Evolutionary conservation across 2,797 vertebrate species (phyloP).

Genomic region (Erethizon dorsatum): DNA sequence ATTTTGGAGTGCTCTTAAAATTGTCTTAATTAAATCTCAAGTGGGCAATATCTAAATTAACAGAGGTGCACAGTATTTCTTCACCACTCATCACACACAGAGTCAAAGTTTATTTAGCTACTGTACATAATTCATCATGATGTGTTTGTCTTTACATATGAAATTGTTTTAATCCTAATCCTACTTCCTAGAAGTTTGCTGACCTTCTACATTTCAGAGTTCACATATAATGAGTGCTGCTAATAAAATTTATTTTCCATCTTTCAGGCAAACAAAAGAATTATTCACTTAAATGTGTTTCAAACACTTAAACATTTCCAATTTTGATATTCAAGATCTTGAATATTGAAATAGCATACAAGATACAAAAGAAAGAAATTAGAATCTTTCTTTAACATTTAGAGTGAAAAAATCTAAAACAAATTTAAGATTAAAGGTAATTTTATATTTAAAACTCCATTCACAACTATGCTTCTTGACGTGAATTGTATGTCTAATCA

Average conservation of each 20-base stretch:
- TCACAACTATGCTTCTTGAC: neutral
- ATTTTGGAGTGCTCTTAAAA: neutral
- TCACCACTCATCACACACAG: neutral
- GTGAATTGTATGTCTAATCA: neutral
- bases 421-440: neutral
- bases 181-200: neutral
- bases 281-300: conserved; percentile 21
- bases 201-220: neutral
- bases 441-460: neutral
- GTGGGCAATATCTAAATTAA: neutral
- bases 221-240: neutral
- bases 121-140: neutral
- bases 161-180: neutral
- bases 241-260: neutral
- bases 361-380: neutral
- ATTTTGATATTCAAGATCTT: neutral
- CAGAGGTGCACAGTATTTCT: neutral
- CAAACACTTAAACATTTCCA: neutral
- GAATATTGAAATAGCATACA: neutral
- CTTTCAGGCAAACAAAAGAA: neutral
- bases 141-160: neutral
- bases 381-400: conserved; percentile 1
- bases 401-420: neutral
- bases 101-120: neutral
- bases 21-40: neutral